phyloP scores from a whole-genome alignment of 1,140 invertebrate species.

The Xylocopa sonorina region DNA sequence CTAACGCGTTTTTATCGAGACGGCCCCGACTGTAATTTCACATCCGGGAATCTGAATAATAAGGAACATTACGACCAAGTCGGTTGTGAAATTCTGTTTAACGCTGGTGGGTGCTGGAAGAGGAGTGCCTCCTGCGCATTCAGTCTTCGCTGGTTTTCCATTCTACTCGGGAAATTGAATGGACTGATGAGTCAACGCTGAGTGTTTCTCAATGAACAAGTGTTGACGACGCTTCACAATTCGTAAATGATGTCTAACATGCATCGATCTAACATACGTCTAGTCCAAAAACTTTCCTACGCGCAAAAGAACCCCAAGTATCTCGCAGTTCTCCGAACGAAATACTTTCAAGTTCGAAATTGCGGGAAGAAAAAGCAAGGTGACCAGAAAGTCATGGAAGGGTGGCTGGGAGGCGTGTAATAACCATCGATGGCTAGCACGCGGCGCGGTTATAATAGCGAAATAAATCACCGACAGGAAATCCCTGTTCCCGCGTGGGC shows the following conservation, averaged over 20 bases:
- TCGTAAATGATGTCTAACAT: too few relatives aligned
- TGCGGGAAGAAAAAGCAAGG: not conserved
- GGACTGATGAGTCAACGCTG: not conserved
- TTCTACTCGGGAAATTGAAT: not conserved
- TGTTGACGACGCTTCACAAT: too few relatives aligned
- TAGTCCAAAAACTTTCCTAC: too few relatives aligned
- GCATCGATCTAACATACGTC: too few relatives aligned
- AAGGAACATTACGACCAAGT: not conserved
- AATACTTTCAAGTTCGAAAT: not conserved
- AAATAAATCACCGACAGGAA: conserved; percentile 45
- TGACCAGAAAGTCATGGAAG: not conserved
- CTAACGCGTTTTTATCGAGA: conserved; percentile 33
- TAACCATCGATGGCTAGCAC: conserved; percentile 3
- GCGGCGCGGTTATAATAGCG: not conserved
- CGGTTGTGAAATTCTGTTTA: not conserved
- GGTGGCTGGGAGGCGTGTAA: not conserved
- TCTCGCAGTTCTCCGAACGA: not conserved
- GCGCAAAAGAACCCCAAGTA: not conserved
- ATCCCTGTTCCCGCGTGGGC: conserved; percentile 33
- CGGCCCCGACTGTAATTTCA: not conserved
- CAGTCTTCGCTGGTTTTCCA: not conserved
- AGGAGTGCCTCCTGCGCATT: not conserved
- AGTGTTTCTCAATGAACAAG: too few relatives aligned
- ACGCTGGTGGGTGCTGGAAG: too few relatives aligned
- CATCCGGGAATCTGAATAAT: not conserved